Evolutionary conservation across 1,140 invertebrate species (phyloP), one percentile per base, ranked within the genome.

Genomic region (Cecropterus lyciades): DNA sequence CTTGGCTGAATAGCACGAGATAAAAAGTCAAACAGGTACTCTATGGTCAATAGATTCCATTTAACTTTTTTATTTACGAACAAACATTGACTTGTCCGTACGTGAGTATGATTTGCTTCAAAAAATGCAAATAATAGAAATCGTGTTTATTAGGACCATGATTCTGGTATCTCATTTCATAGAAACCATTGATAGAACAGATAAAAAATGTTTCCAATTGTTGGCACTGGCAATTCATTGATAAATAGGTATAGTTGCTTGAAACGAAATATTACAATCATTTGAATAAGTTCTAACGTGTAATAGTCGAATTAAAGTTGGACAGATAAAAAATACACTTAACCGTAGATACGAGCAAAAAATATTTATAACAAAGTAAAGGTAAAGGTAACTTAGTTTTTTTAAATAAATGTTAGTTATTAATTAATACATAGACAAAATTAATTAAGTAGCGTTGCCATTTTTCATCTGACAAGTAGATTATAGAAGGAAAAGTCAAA

Each of bases 81-180:
- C 56, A 48, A 60, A 60, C 48, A 60, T 60, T 60, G 56, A 60
- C 27, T 60, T 17, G 30, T 30, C 43, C 9, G 57, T 60, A 60
- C 57, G 57, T 60, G 57, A 43, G 24, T 48, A 17, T 48, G 27
- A 46, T 48, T 60, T 60, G 43, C 45, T 46, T 60, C 45, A 60
- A 27, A 48, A 60, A 45, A 60, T 9, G 45, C 13, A 45, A 46
- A 59, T 24, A 46, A 48, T 48, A 48, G 57, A 48, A 60, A 60
- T 43, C 43, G 27, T 60, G 45, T 8, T 46, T 37, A 13, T 14
- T 10, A 8, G 30, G 20, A 59, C 20, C 42, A 14, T 43, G 56
- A 40, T 27, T 45, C 46, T 43, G n/a, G n/a, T n/a, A n/a, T 45
- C 45, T 43, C 43, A 59, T 59, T 59, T 59, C 20, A 30, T 46